Percentiles rank a stretch among this genome's conserved stretches.
Conservation (phyloP, 1,140 invertebrate genomes). For the Whitmania pigra region DNA sequence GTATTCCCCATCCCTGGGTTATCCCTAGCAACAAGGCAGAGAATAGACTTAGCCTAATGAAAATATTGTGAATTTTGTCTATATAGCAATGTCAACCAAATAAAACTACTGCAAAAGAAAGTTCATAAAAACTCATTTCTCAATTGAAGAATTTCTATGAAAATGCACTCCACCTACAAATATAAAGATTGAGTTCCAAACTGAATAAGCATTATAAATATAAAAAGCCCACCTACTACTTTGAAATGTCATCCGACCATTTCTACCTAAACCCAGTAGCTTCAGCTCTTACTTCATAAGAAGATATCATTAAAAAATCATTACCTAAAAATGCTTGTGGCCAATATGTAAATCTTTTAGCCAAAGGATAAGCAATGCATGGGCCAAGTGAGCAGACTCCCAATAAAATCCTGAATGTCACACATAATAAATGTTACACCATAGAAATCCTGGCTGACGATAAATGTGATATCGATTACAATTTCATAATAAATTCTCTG, state of each 20-base stretch:
- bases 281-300: not conserved
- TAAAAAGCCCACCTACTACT: not conserved
- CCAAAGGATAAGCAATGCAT: conserved; percentile 79
- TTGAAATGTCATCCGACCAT: not conserved
- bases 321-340: conserved; percentile 45
- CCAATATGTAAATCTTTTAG: conserved; percentile 82
- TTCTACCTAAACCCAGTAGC: not conserved
- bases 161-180: not conserved
- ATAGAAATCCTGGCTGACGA: too few species aligned
- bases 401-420: conserved; percentile 54
- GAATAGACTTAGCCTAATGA: too few species aligned
- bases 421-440: too few species aligned
- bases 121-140: conserved; percentile 2
- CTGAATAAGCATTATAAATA: too few species aligned
- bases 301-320: not conserved
- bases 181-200: not conserved
- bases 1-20: conserved; percentile 90
- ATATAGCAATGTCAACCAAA: not conserved
- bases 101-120: not conserved
- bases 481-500: too few species aligned
- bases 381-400: conserved; percentile 50
- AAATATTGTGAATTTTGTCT: too few species aligned
- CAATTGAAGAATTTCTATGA: not conserved
- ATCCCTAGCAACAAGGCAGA: conserved; percentile 29
- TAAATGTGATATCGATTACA: too few species aligned